Evolutionary conservation across 2,888 invertebrate genomes (phyloP).

Genomic region (Scaptomyza parva): DNA sequence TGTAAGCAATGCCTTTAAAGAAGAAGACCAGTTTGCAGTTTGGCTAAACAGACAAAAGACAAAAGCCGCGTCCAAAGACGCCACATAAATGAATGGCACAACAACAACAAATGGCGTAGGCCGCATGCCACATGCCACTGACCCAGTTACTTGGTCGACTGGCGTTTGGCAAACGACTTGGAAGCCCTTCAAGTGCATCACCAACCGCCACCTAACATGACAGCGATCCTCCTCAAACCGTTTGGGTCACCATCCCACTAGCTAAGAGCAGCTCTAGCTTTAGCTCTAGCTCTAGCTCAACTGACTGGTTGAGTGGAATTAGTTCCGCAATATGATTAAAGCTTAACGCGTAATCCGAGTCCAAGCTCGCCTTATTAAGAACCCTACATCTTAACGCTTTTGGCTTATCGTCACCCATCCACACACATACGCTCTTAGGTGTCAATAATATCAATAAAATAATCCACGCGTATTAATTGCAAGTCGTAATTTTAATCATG

Average conservation of each 20-base stretch:
- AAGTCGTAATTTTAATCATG: slow-evolving; percentile 1
- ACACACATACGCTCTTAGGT: neutral
- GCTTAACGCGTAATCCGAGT: slow-evolving; percentile 62
- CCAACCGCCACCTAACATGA: slow-evolving; percentile 39
- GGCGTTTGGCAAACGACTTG: slow-evolving; percentile 34
- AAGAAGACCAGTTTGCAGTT: slow-evolving; percentile 45
- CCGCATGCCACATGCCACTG: slow-evolving; percentile 64
- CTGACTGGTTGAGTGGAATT: slow-evolving; percentile 47
- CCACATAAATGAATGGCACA: slow-evolving; percentile 39
- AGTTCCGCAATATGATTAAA: slow-evolving; percentile 78
- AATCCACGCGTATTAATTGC: slow-evolving; percentile 3
- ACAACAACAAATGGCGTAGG: slow-evolving; percentile 46
- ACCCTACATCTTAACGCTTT: slow-evolving; percentile 4
- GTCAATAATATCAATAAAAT: neutral
- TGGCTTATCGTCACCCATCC: neutral
- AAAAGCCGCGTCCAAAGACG: slow-evolving; percentile 62
- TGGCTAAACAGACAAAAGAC: slow-evolving; percentile 34
- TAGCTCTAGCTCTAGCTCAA: slow-evolving; percentile 4
- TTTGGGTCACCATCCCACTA: slow-evolving; percentile 17
- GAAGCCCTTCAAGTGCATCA: slow-evolving; percentile 65
- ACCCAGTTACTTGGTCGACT: slow-evolving; percentile 74
- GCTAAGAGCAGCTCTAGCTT: slow-evolving; percentile 12
- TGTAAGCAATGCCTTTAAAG: neutral
- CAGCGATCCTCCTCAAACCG: slow-evolving; percentile 70
- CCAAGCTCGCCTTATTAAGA: slow-evolving; percentile 43